Base-by-base conservation (phyloP, 2,113 vertebrate species). In the Neoarius graeffei region DNA sequence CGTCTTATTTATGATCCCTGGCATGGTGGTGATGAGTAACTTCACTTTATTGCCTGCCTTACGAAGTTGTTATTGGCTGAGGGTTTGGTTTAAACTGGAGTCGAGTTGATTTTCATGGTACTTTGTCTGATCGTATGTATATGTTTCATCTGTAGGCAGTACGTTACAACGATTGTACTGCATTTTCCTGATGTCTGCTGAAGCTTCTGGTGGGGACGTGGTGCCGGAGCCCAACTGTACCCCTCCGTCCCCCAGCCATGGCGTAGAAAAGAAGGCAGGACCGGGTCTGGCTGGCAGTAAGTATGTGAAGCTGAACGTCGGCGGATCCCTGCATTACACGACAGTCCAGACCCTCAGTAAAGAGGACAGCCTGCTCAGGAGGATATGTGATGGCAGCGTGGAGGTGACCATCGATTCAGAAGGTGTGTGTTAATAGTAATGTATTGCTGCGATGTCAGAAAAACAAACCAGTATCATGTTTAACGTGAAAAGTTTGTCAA, bases 221-320 rank as follows among this genome's bases (percentile, higher is more conserved):
- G 90, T 92, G 85, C 92, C 90, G 57, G 91, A 92, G 90, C 89
- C 91, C 52, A 82, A 91, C 71, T 81, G 90, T 64, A 86, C 88
- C 71, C 84, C 92, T 86, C 92, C 90, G 59, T 90, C 93, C 5
- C 88, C 90, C 69, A 91, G 91, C 89, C 93, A 91, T 57, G 90
- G 60, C 81, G 87, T 90, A 6, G 94, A 94, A 13, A 93, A 94
- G 85, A 93, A 94, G 83, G 89, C 92, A 14, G 92, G 91, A 85
- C 92, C 79, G 27, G 94, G 92, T 79, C 93, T 96, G 73, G 90
- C 93, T 27, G 95, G 95, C 83, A 97, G 96, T 94, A 97, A 97
- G 91, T 97, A 97, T n/a, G 94, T 98, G 90, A 97, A 97, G 92
- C 92, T 97, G 86, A 97, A 97, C 30, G 96, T 97, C 86, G 96